These are phyloP conservation scores for Beris chalybata DNA, from an alignment of 2,888 invertebrate species.

Conservation along the genomic window DNA sequence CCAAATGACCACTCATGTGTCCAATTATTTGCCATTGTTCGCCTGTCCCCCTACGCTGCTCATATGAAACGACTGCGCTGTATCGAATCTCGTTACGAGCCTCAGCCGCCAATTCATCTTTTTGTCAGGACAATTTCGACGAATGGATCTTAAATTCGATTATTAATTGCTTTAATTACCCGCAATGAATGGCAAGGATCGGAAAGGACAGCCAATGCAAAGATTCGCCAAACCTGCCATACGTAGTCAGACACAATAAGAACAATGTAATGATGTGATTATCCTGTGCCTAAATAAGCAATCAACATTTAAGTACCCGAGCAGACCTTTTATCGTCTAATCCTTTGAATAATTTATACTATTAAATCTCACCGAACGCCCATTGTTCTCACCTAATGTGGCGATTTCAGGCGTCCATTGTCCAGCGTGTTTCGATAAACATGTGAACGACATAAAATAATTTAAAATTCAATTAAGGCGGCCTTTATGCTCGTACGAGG, in stretches of 20 bases:
- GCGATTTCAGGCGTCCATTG: slow-evolving; percentile 21
- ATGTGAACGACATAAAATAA: slow-evolving; percentile 31
- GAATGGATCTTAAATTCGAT: slow-evolving; percentile 14
- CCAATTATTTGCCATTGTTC: slow-evolving; percentile 45
- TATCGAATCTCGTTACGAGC: slow-evolving; percentile 30
- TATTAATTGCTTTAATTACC: slow-evolving; percentile 33
- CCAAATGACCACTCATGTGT: slow-evolving; percentile 46
- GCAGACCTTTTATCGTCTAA: slow-evolving; percentile 13
- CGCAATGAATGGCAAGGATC: not conserved
- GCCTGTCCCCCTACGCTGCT: slow-evolving; percentile 25
- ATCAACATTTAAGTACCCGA: slow-evolving; percentile 5
- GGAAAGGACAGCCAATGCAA: not conserved
- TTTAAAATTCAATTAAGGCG: slow-evolving; percentile 33
- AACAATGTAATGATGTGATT: slow-evolving; percentile 30
- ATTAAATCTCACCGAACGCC: slow-evolving; percentile 17
- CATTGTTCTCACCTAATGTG: slow-evolving; percentile 30
- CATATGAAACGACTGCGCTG: slow-evolving; percentile 12
- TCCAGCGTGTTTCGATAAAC: slow-evolving; percentile 21
- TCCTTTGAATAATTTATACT: slow-evolving; percentile 33
- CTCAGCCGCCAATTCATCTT: slow-evolving; percentile 28
- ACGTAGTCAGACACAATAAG: not conserved
- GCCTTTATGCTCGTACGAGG: slow-evolving; percentile 22
- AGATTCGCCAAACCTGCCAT: not conserved
- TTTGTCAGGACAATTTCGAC: slow-evolving; percentile 11
- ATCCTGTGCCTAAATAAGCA: slow-evolving; percentile 20